A percentile compares a stretch with the other conserved stretches of the same genome.
phyloP scores from a whole-genome alignment of 1,140 invertebrate genomes.

The Mercenaria mercenaria region DNA sequence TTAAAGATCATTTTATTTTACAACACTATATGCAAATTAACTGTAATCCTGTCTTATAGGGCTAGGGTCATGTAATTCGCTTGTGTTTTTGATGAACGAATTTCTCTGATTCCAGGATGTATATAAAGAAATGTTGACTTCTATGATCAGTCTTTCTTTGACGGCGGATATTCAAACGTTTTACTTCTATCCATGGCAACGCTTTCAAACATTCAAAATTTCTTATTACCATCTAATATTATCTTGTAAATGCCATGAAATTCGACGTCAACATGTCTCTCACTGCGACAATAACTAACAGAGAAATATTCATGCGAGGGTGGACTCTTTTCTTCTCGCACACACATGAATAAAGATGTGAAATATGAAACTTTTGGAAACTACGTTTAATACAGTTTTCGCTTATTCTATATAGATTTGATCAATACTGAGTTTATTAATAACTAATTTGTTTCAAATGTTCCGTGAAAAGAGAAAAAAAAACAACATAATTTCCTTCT shows the following conservation, averaged over 20 bases:
- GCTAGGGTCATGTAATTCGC: no score
- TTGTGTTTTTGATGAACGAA: no score
- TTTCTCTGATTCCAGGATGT: no score
- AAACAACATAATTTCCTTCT: no score
- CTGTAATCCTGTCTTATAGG: no score
- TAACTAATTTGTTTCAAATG: background rate
- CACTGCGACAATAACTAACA: background rate
- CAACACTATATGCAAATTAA: no score
- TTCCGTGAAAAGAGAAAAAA: background rate
- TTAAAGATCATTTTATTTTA: no score
- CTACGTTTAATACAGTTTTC: background rate
- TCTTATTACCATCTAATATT: background rate
- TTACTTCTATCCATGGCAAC: constrained; percentile 8
- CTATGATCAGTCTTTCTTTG: constrained; percentile 2
- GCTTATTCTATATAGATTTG: background rate
- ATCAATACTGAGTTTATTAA: background rate
- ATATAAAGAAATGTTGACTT: background rate
- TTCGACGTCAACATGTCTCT: background rate
- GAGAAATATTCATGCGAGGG: background rate
- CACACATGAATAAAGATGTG: background rate
- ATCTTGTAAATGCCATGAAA: background rate
- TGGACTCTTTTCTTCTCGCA: background rate
- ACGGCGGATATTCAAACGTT: background rate
- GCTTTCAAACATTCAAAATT: background rate
- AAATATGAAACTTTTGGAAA: constrained; percentile 13